These are phyloP conservation scores for Oligia fasciuncula DNA, from an alignment of 2,888 invertebrate species.

Conservation along the genomic window DNA sequence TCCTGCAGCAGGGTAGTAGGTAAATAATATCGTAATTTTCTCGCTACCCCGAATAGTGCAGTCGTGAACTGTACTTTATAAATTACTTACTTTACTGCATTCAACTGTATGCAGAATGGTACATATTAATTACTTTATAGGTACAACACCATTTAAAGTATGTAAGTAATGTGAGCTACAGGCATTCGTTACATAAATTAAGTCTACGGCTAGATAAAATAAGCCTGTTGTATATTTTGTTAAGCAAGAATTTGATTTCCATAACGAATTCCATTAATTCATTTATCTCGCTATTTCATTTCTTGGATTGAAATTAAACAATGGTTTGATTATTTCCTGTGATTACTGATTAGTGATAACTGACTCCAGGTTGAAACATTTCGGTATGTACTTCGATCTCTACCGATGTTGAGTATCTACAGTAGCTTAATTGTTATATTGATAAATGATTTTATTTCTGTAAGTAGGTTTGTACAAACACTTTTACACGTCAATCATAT, in stretches of 20 bases:
- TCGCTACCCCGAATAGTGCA: conserved; percentile 7
- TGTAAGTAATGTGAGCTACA: conserved; percentile 6
- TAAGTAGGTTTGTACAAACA: no score
- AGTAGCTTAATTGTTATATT: neutral
- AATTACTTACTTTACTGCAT: conserved; percentile 38
- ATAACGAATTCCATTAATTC: conserved; percentile 18
- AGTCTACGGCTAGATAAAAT: conserved; percentile 7
- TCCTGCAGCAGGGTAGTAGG: neutral
- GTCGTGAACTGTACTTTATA: conserved; percentile 29
- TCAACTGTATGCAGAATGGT: conserved; percentile 3
- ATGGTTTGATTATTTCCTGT: conserved; percentile 13
- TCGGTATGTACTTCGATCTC: neutral
- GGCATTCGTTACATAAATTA: conserved; percentile 7
- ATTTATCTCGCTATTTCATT: conserved; percentile 8
- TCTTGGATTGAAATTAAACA: conserved; percentile 26
- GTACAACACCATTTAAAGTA: conserved; percentile 31
- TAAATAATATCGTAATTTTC: conserved; percentile 1
- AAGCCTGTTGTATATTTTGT: conserved; percentile 8
- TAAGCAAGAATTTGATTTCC: conserved; percentile 5
- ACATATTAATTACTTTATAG: conserved; percentile 41
- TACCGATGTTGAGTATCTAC: neutral
- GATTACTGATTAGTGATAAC: neutral
- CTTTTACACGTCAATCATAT: no score
- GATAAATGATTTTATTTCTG: no score
- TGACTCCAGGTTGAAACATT: neutral